Evolutionary conservation across 2,888 invertebrate species (phyloP), one percentile per base, ranked within the genome.

Genomic region (Eupeodes latifasciatus): DNA sequence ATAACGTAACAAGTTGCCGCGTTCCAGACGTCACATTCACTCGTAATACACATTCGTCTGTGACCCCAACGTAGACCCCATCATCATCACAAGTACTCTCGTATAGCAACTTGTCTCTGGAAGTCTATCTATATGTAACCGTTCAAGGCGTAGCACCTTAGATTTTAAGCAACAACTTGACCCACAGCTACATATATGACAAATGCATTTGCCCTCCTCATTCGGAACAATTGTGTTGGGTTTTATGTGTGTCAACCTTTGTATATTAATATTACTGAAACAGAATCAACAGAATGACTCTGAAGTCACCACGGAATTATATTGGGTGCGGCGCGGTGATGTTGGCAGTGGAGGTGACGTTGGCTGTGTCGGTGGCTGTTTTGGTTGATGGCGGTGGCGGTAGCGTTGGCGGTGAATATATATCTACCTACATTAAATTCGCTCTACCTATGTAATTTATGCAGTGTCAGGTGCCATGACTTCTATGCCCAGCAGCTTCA

Each of bases 401-500:
- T 36, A 36, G 47, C 47, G 19, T 36, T 51, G 49, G 57, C 44
- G 57, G 53, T 16, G 36, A 57, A 57, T 72, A 34, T 19, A 1
- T 49, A 75, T 12, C 49, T 14, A 40, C 40, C 40, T 40, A 75
- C 61, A 62, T 51, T 49, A 75, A 75, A 61, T 40, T 51, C 51
- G 49, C 40, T 47, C 44, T 47, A 62, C 67, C 36, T 6, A 49
- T 9, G 47, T 84, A 84, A 87, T 87, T 84, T 85, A 88, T 88
- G 85, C 88, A 81, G 85, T 81, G 88, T 85, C 88, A 88, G 85
- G 85, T 88, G 85, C 74, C 85, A 81, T 85, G 85, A 74, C 88
- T 78, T 85, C 72, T 66, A 47, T 79, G 57, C 75, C 78, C 86
- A 71, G 11, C 67, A 66, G 74, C 72, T 61, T 11, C 51, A 61